These are phyloP conservation scores for Dipus sagitta DNA, from an alignment of 2,797 vertebrate genomes.

Conservation along the genomic window DNA sequence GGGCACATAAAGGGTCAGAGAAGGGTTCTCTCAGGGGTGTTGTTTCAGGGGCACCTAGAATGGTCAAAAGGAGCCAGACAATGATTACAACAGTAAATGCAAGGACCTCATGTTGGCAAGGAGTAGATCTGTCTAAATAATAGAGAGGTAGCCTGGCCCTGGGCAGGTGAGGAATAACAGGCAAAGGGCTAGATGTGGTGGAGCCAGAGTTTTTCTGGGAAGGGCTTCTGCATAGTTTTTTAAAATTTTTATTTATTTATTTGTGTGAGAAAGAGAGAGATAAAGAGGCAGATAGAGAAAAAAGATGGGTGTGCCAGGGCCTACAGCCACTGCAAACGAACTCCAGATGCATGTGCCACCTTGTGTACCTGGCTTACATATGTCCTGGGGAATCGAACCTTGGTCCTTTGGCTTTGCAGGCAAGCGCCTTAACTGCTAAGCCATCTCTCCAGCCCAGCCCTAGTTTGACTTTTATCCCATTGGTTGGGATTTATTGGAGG, in stretches of 20 bases:
- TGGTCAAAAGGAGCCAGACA: not conserved
- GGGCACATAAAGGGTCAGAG: not conserved
- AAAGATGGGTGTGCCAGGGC: too few relatives aligned
- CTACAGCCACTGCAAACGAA: too few relatives aligned
- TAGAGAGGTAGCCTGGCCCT: rapidly evolving
- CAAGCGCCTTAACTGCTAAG: too few relatives aligned
- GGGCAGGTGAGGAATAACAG: rapidly evolving
- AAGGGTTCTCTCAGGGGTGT: not conserved
- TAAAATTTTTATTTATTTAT: too few relatives aligned
- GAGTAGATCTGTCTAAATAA: not conserved
- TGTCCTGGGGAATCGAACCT: too few relatives aligned
- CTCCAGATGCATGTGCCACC: too few relatives aligned
- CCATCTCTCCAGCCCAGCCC: too few relatives aligned
- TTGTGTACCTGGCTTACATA: too few relatives aligned
- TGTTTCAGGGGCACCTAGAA: not conserved
- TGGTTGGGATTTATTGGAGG: not conserved
- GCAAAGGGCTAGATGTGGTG: not conserved
- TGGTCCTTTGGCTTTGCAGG: too few relatives aligned
- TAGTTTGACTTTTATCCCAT: not conserved
- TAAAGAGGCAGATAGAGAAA: too few relatives aligned
- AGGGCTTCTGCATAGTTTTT: too few relatives aligned
- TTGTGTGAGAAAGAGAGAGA: too few relatives aligned
- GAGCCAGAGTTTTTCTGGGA: not conserved
- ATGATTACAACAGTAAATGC: not conserved
- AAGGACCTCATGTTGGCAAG: not conserved